These are phyloP conservation scores for Tyto alba DNA, from an alignment of 2,113 vertebrate species.

Conservation along the genomic window DNA sequence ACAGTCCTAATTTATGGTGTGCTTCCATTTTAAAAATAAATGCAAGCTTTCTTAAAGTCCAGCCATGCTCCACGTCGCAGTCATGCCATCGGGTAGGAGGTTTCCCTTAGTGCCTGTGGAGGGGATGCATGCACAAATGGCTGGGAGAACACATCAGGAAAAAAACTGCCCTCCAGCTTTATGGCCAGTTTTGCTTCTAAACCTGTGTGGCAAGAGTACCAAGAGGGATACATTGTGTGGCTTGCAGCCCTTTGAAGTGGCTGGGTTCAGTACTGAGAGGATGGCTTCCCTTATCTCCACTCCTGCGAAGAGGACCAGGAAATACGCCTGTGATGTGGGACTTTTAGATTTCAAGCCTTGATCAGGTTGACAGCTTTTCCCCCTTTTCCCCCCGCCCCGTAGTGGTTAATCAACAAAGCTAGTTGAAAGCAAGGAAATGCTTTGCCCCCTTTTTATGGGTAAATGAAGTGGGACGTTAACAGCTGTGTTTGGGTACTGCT, in stretches of 20 bases:
- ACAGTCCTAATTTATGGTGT: not conserved
- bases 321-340: not conserved
- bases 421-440: not conserved
- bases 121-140: accelerated
- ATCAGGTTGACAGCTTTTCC: not conserved
- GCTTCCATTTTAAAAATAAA: not conserved
- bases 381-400: not conserved
- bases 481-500: not conserved
- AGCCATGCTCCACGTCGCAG: accelerated
- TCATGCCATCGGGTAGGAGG: not conserved
- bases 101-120: not conserved
- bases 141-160: not conserved
- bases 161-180: not conserved
- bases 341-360: not conserved
- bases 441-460: not conserved
- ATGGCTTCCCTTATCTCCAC: not conserved
- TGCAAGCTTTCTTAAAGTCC: not conserved
- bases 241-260: not conserved
- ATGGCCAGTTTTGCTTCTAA: not conserved
- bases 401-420: not conserved
- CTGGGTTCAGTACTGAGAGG: not conserved
- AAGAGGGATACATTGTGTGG: not conserved
- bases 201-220: not conserved
- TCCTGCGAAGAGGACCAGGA: not conserved
- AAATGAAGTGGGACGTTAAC: not conserved